A percentile compares a stretch with the other conserved stretches of the same genome.
Conservation (phyloP, 2,113 vertebrate species). For the Phrynosoma blainvillii region DNA sequence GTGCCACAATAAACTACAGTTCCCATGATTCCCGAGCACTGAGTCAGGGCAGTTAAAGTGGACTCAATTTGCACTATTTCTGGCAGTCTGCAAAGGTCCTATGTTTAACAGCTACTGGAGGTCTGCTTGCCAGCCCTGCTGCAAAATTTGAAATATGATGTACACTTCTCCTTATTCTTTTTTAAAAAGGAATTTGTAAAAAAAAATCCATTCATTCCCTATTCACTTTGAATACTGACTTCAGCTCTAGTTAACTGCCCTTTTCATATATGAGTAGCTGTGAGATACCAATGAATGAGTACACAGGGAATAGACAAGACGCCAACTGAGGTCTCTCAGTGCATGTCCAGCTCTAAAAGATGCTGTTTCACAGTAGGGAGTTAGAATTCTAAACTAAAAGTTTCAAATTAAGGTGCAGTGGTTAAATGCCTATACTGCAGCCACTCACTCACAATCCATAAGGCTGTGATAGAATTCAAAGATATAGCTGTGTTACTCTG, state of each 20-base stretch:
- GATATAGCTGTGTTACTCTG: no score
- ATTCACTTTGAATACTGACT: constrained; percentile 27
- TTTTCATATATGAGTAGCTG: neutral
- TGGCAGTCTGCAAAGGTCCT: no score
- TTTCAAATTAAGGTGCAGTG: neutral
- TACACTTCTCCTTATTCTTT: neutral
- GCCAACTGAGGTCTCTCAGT: neutral
- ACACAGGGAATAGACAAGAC: neutral
- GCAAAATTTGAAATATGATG: neutral
- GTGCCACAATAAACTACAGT: no score
- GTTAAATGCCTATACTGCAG: no score
- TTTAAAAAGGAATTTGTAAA: neutral
- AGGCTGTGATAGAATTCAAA: no score
- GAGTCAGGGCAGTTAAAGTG: no score
- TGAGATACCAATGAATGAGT: neutral
- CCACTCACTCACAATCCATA: no score
- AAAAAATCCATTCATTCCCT: constrained; percentile 6
- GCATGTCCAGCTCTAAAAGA: neutral
- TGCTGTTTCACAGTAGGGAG: neutral
- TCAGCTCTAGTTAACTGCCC: neutral
- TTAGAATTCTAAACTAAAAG: neutral
- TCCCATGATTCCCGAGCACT: no score
- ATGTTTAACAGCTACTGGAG: neutral
- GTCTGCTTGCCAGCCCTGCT: neutral
- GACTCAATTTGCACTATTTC: no score